These are phyloP conservation scores for Notoglanidium macrostoma DNA, from an alignment of 2,797 vertebrate genomes.

Conservation along the genomic window DNA sequence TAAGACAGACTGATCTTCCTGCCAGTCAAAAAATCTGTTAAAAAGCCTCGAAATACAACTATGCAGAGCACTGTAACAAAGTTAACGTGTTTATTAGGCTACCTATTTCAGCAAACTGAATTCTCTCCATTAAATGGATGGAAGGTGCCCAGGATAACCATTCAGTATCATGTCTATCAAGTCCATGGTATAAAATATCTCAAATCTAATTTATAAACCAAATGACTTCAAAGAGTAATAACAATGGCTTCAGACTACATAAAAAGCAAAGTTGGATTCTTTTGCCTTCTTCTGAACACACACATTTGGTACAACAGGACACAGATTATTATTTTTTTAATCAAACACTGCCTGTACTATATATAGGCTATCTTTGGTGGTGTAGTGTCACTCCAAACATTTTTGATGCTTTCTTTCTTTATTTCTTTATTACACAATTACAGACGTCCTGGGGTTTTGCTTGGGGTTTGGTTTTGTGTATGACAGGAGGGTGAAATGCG, in stretches of 20 bases:
- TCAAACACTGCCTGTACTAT: neutral
- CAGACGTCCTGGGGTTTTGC: neutral
- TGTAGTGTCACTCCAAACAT: neutral
- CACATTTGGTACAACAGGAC: neutral
- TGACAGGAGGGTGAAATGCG: neutral
- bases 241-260: neutral
- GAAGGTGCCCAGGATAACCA: neutral
- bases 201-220: neutral
- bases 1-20: neutral
- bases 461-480: neutral
- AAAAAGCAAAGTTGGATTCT: neutral
- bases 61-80: neutral
- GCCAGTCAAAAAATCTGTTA: neutral
- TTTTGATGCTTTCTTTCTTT: neutral
- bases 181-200: neutral
- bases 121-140: neutral
- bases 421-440: neutral
- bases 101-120: neutral
- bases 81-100: neutral
- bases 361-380: neutral
- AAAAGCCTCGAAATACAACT: neutral
- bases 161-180: neutral
- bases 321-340: neutral
- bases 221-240: neutral
- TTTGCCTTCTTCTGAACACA: neutral